Conservation (phyloP, 2,113 vertebrate species). For the Chlorodrepanis virens region DNA sequence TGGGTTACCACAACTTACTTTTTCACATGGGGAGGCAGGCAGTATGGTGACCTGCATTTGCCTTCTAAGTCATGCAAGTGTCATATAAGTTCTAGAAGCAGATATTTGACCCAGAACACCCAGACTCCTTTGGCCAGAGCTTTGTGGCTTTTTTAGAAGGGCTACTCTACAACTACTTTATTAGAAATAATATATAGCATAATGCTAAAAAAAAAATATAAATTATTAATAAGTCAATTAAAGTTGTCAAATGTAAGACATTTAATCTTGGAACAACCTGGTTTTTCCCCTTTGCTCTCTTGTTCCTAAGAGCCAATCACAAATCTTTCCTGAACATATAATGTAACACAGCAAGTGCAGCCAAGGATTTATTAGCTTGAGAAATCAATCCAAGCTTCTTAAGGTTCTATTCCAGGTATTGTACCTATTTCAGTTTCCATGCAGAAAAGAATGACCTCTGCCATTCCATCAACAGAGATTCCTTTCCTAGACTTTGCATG, state of each 20-base stretch:
- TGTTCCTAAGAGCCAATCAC: neutral
- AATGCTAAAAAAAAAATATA: neutral
- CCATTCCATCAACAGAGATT: neutral
- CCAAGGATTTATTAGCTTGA: conserved; percentile 41
- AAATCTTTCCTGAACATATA: neutral
- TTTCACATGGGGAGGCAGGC: neutral
- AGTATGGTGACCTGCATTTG: neutral
- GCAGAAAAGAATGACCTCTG: neutral
- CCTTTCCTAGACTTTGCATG: neutral
- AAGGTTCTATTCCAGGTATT: neutral
- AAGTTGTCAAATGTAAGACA: conserved; percentile 28
- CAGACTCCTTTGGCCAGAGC: neutral
- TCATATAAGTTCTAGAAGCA: neutral
- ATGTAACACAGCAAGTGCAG: conserved; percentile 11
- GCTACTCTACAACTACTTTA: neutral
- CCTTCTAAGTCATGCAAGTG: neutral
- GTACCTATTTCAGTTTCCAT: neutral
- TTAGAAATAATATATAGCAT: conserved; percentile 9
- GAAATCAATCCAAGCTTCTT: conserved; percentile 23
- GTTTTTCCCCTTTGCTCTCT: neutral
- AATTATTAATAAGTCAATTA: conserved; percentile 14
- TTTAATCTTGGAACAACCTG: conserved; percentile 2
- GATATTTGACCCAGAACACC: neutral
- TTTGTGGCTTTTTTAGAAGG: neutral
- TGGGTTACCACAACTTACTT: neutral